A percentile compares a stretch with the other conserved stretches of the same genome.
Evolutionary conservation across 2,888 invertebrate genomes (phyloP).

Genomic region (Girardia tigrina): DNA sequence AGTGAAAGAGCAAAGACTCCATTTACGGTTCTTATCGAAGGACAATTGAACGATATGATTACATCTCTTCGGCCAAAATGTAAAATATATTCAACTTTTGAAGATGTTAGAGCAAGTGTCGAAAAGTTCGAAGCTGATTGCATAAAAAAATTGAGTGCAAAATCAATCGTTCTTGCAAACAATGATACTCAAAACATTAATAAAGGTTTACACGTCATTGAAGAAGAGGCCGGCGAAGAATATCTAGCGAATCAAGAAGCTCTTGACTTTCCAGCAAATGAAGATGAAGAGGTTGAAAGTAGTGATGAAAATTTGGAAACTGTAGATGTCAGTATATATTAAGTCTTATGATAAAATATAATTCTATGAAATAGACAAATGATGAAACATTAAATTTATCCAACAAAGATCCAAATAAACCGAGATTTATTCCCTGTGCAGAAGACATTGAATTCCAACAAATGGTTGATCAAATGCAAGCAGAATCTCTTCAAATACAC

Average conservation of each 20-base stretch:
- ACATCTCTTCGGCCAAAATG: background rate
- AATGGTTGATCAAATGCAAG: conserved; percentile 16
- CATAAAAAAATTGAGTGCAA: conserved; percentile 1
- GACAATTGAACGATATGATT: conserved; percentile 18
- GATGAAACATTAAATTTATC: background rate
- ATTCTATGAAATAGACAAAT: background rate
- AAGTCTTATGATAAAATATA: background rate
- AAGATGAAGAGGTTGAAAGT: background rate
- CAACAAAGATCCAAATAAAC: conserved; percentile 16
- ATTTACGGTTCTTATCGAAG: background rate
- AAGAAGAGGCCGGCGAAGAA: background rate
- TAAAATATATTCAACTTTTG: background rate
- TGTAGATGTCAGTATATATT: background rate
- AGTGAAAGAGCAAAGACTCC: background rate
- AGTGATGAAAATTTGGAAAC: conserved; percentile 4
- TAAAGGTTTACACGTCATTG: background rate
- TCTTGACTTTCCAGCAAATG: background rate
- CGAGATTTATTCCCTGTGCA: background rate
- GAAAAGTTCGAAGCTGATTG: conserved; percentile 9
- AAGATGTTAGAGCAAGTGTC: background rate
- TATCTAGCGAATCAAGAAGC: background rate
- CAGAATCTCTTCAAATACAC: background rate
- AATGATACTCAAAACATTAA: background rate
- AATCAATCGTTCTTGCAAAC: background rate
- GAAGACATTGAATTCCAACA: background rate